Evolutionary conservation across 2,888 invertebrate genomes (phyloP).

Genomic region (Phorcus lineatus): DNA sequence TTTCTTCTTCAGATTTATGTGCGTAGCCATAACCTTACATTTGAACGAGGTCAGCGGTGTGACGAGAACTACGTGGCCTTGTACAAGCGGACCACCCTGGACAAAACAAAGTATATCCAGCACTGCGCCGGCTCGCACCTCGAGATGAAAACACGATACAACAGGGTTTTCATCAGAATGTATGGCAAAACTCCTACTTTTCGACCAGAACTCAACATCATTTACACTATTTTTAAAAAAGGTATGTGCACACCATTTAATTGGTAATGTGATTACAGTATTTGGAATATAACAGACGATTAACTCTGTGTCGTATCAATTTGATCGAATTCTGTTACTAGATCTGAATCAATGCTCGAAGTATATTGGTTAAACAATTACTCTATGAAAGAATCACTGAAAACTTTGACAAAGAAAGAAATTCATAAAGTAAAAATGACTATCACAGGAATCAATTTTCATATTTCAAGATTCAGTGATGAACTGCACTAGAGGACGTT

Average conservation of each 20-base stretch:
- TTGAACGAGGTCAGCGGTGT: conserved; percentile 48
- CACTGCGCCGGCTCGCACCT: conserved; percentile 53
- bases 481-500: too few relatives aligned
- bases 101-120: conserved; percentile 45
- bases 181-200: conserved; percentile 49
- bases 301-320: too few relatives aligned
- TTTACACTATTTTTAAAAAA: conserved; percentile 53
- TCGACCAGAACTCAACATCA: conserved; percentile 55
- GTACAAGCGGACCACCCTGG: conserved; percentile 65
- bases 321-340: too few relatives aligned
- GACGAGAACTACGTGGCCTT: conserved; percentile 64
- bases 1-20: conserved; percentile 35
- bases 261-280: too few relatives aligned
- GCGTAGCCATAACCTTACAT: conserved; percentile 32
- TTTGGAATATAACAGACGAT: too few relatives aligned
- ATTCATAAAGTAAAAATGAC: too few relatives aligned
- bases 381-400: too few relatives aligned
- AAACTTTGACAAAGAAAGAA: too few relatives aligned
- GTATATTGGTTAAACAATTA: too few relatives aligned
- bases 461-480: too few relatives aligned
- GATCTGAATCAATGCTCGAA: too few relatives aligned
- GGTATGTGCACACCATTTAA: conserved; percentile 29
- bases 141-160: conserved; percentile 55
- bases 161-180: conserved; percentile 64
- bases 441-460: too few relatives aligned